phyloP scores from a whole-genome alignment of 2,888 invertebrate species.

The Drosophila birchii region DNA sequence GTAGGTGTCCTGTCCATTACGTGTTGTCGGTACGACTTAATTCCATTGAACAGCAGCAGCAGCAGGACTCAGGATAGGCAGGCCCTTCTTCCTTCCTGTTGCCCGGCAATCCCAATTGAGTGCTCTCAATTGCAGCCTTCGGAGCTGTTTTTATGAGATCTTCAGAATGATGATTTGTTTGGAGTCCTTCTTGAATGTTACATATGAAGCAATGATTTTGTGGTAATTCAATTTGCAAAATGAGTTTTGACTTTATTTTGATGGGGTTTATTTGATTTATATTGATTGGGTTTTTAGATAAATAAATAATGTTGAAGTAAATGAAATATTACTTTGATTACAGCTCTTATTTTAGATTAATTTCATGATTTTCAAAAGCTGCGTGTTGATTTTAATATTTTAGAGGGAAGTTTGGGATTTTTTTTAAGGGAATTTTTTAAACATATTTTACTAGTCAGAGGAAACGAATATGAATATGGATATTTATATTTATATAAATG shows the following conservation, averaged over 20 bases:
- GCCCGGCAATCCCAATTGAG: constrained; percentile 13
- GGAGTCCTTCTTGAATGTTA: constrained; percentile 17
- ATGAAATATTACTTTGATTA: background rate
- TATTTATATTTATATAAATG: too few relatives aligned
- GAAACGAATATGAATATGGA: too few relatives aligned
- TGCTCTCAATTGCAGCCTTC: background rate
- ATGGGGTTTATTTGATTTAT: background rate
- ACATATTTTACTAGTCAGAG: too few relatives aligned
- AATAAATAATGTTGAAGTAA: background rate
- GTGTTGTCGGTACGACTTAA: constrained; percentile 21
- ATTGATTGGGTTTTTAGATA: background rate
- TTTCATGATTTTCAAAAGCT: too few relatives aligned
- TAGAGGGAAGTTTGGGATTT: too few relatives aligned
- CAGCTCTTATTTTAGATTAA: background rate
- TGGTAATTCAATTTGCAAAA: background rate
- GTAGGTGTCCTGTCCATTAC: constrained; percentile 18
- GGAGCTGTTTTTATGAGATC: background rate
- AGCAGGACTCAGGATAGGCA: background rate
- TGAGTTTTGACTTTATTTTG: background rate
- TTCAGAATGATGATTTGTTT: background rate
- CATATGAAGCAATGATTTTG: background rate
- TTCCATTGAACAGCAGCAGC: constrained; percentile 8
- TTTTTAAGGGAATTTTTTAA: too few relatives aligned
- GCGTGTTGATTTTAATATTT: too few relatives aligned
- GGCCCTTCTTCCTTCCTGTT: background rate